Conservation (phyloP, 1,140 invertebrate genomes). For the Procambarus virginalis region DNA sequence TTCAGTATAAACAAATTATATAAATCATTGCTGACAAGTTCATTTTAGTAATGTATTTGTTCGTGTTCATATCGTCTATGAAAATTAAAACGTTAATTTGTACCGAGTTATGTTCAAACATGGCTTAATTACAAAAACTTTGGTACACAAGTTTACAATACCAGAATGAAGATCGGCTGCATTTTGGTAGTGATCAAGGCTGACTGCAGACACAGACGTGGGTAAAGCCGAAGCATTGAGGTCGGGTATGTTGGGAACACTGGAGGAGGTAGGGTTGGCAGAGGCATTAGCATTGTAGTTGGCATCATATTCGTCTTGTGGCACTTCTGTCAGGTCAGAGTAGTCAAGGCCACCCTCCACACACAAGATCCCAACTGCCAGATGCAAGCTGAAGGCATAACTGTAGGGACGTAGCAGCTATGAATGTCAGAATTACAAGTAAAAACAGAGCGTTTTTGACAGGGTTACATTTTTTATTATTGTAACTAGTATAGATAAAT, state of each 20-base stretch:
- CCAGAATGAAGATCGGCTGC: background rate
- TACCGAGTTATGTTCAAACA: too few species aligned
- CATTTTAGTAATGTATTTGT: background rate
- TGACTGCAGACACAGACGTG: background rate
- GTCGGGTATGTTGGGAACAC: too few species aligned
- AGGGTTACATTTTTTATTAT: too few species aligned
- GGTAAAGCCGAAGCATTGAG: background rate
- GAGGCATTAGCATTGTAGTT: background rate
- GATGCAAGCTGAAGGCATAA: constrained; percentile 78
- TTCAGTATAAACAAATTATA: too few species aligned
- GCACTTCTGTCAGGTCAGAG: constrained; percentile 13
- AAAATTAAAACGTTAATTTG: too few species aligned
- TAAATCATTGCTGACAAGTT: background rate
- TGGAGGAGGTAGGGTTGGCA: background rate
- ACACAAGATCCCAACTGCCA: constrained; percentile 77
- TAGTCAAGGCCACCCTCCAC: constrained; percentile 75
- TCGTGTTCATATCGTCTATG: too few species aligned
- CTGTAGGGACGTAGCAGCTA: constrained; percentile 73
- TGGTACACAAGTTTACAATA: background rate
- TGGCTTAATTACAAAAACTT: too few species aligned
- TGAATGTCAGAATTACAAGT: too few species aligned
- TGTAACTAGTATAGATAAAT: too few species aligned
- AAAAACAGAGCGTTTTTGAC: too few species aligned
- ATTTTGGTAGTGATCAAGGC: background rate
- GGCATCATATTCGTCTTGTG: constrained; percentile 4